These are phyloP conservation scores for Gonatopus flavifemur DNA, from an alignment of 1,140 invertebrate species.

Conservation along the genomic window DNA sequence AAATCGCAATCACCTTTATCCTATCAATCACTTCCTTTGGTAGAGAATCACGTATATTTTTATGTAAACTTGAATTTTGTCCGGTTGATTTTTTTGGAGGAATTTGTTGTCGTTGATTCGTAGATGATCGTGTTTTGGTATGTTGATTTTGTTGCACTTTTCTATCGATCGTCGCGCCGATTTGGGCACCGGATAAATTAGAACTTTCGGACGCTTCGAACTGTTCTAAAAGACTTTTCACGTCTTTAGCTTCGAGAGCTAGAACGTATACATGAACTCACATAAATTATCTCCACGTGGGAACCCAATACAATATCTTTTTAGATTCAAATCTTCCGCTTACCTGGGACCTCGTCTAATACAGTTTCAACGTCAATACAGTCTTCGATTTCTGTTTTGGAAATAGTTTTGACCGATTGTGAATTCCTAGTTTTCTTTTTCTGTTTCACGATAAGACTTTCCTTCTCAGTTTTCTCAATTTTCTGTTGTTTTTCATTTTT, in stretches of 20 bases:
- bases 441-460: conserved; percentile 9
- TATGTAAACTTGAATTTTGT: conserved; percentile 34
- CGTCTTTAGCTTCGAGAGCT: conserved; percentile 59
- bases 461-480: conserved; percentile 6
- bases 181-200: no score
- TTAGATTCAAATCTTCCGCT: conserved; percentile 8
- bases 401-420: not conserved
- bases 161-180: no score
- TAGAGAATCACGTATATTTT: conserved; percentile 48
- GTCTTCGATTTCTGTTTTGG: conserved; percentile 22
- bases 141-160: no score
- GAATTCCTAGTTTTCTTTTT: conserved; percentile 10
- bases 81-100: conserved; percentile 26
- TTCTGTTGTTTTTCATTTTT: conserved; percentile 5
- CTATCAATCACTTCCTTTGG: conserved; percentile 57
- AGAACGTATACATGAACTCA: no score
- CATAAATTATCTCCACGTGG: not conserved
- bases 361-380: conserved; percentile 34
- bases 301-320: conserved; percentile 2
- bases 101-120: conserved; percentile 15
- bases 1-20: conserved; percentile 51
- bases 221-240: conserved; percentile 60
- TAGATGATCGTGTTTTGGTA: not conserved
- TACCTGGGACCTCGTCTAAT: conserved; percentile 35
- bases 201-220: conserved; percentile 58